phyloP scores from a whole-genome alignment of 1,140 invertebrate genomes.

The Calosoma granatense region DNA sequence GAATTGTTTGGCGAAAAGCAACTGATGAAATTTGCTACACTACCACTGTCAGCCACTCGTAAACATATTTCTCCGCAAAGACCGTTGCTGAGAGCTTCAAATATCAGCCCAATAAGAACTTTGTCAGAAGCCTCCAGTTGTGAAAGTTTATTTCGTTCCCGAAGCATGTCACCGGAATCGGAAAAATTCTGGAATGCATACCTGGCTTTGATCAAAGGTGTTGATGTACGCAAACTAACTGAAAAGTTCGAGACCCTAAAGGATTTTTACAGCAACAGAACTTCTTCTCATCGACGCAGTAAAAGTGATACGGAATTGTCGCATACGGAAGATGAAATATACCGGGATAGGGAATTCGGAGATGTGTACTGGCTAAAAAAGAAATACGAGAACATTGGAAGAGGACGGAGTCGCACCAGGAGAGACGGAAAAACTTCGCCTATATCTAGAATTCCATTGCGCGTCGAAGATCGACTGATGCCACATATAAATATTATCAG shows the following conservation, averaged over 20 bases:
- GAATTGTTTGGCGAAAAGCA: constrained; percentile 66
- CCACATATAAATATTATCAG: constrained; percentile 82
- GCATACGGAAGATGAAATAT: constrained; percentile 20
- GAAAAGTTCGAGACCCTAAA: constrained; percentile 62
- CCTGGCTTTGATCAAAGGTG: constrained; percentile 55
- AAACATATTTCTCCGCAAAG: constrained; percentile 22
- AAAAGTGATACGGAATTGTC: constrained; percentile 67
- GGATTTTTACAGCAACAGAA: constrained; percentile 34
- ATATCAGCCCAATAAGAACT: constrained; percentile 22
- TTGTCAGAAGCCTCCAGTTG: constrained; percentile 40
- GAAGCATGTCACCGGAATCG: constrained; percentile 56
- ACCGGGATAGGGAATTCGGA: constrained; percentile 33
- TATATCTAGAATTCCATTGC: constrained; percentile 48
- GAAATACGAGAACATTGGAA: constrained; percentile 43
- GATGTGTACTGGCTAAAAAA: constrained; percentile 51
- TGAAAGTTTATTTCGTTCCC: constrained; percentile 51
- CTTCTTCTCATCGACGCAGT: constrained; percentile 42
- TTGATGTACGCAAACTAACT: constrained; percentile 61
- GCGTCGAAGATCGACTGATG: constrained; percentile 64
- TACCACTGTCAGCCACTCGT: constrained; percentile 27
- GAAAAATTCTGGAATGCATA: constrained; percentile 59
- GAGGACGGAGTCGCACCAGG: constrained; percentile 39
- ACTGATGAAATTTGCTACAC: constrained; percentile 27
- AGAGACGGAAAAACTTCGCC: constrained; percentile 46
- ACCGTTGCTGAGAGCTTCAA: constrained; percentile 23